Conservation (phyloP, 2,113 vertebrate species). For the Plecturocebus donacophilus region DNA sequence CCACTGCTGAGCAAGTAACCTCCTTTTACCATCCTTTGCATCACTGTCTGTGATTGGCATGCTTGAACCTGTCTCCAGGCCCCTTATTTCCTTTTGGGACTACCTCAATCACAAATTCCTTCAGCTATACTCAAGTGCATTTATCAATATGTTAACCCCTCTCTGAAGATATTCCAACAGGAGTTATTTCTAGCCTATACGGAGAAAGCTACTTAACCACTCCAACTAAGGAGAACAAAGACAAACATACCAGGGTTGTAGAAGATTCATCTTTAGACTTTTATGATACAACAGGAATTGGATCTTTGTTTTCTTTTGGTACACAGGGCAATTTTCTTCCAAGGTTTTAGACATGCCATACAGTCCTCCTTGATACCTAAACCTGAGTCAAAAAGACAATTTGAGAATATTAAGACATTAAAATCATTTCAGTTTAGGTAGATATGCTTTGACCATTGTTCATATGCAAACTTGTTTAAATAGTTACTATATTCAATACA, state of each 20-base stretch:
- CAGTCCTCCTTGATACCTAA: background rate
- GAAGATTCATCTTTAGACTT: slow-evolving; percentile 78
- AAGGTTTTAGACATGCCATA: background rate
- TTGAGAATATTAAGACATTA: background rate
- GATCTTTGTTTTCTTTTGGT: slow-evolving; percentile 64
- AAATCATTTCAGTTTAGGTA: background rate
- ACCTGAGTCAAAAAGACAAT: background rate
- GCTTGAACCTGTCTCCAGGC: slow-evolving; percentile 74
- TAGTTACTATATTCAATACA: background rate
- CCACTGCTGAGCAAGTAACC: slow-evolving; percentile 68
- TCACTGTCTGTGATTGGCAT: slow-evolving; percentile 77
- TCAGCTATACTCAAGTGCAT: slow-evolving; percentile 60
- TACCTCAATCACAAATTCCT: slow-evolving; percentile 76
- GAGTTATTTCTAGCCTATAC: background rate
- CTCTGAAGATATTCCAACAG: slow-evolving; percentile 19
- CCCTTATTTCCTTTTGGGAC: slow-evolving; percentile 75
- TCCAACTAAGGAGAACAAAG: slow-evolving; percentile 44
- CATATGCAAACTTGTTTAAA: background rate
- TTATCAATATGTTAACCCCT: slow-evolving; percentile 72
- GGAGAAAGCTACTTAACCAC: slow-evolving; percentile 66
- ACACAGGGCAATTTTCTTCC: slow-evolving; percentile 58
- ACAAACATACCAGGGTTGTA: slow-evolving; percentile 64
- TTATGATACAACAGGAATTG: slow-evolving; percentile 64
- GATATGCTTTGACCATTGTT: background rate
- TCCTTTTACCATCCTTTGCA: slow-evolving; percentile 66